phyloP scores from a whole-genome alignment of 2,113 vertebrate species.

The Oryzias melastigma region DNA sequence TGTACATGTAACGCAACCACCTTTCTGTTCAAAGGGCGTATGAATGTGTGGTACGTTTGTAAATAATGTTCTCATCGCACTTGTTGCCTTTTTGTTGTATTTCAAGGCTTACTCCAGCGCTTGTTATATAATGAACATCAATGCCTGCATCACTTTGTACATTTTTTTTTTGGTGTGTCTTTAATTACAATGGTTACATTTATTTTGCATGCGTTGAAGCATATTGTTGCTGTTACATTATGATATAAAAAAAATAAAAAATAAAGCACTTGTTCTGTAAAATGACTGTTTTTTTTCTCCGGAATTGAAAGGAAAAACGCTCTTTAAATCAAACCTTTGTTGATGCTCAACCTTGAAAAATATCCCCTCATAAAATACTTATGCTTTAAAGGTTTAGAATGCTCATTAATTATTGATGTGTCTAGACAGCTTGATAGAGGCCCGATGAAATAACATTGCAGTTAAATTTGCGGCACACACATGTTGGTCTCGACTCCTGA shows the following conservation, averaged over 20 bases:
- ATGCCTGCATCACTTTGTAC: conserved; percentile 89
- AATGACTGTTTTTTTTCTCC: conserved; percentile 1
- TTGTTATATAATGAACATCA: conserved; percentile 82
- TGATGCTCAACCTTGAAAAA: conserved; percentile 39
- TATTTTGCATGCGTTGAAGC: conserved; percentile 93
- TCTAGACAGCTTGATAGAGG: conserved; percentile 69
- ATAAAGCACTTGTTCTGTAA: conserved; percentile 96
- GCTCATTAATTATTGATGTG: conserved; percentile 67
- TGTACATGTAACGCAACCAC: conserved; percentile 90
- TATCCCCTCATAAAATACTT: conserved; percentile 66
- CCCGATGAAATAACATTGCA: conserved; percentile 57
- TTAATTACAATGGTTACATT: conserved; percentile 84
- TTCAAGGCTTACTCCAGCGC: conserved; percentile 84
- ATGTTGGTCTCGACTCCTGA: conserved; percentile 21
- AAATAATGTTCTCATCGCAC: conserved; percentile 92
- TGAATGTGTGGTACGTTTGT: conserved; percentile 89
- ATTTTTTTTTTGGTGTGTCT: conserved; percentile 84
- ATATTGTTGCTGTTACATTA: conserved; percentile 93
- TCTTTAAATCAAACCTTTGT: neutral
- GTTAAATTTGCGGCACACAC: conserved; percentile 46
- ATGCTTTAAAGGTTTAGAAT: conserved; percentile 62
- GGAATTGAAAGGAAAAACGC: neutral
- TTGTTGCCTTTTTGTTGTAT: conserved; percentile 85
- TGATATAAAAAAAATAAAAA: conserved; percentile 83
- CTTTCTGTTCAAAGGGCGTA: conserved; percentile 90